Percentiles rank a stretch among this genome's conserved stretches.
Evolutionary conservation across 2,113 vertebrate genomes (phyloP).

Genomic region (Phaethon lepturus): DNA sequence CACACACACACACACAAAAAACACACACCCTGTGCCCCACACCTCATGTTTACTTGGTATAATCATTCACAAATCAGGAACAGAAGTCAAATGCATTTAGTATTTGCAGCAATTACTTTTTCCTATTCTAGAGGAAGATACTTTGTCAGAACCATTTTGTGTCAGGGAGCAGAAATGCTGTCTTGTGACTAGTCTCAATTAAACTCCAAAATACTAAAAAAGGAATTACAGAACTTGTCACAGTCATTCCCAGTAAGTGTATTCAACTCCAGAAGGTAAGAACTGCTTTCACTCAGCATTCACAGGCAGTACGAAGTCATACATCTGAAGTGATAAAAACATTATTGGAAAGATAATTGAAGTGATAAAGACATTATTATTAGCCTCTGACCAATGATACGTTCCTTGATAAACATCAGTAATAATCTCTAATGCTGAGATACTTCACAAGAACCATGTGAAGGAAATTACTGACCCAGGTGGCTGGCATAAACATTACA

Average conservation of each 20-base stretch:
- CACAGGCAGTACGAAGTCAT: neutral
- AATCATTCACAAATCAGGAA: neutral
- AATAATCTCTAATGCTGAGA: slow-evolving; percentile 35
- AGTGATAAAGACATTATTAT: slow-evolving; percentile 39
- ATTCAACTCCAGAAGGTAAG: neutral
- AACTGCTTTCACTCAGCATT: neutral
- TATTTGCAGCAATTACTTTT: neutral
- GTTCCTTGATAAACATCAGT: slow-evolving; percentile 60
- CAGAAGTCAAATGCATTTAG: neutral
- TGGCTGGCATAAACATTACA: neutral
- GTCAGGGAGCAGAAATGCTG: neutral
- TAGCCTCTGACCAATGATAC: slow-evolving; percentile 19
- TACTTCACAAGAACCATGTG: neutral
- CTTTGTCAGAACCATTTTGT: neutral
- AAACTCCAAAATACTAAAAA: neutral
- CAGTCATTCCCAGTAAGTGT: neutral
- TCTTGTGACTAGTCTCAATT: neutral
- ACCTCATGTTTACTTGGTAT: neutral
- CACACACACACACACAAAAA: neutral
- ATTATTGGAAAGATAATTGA: slow-evolving; percentile 44
- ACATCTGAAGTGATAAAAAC: slow-evolving; percentile 31
- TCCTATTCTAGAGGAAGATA: neutral
- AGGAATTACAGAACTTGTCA: neutral
- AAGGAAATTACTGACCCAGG: slow-evolving; percentile 50
- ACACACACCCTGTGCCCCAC: neutral